Evolutionary conservation across 2,888 invertebrate species (phyloP).

Genomic region (Drosophila pseudotakahashii): DNA sequence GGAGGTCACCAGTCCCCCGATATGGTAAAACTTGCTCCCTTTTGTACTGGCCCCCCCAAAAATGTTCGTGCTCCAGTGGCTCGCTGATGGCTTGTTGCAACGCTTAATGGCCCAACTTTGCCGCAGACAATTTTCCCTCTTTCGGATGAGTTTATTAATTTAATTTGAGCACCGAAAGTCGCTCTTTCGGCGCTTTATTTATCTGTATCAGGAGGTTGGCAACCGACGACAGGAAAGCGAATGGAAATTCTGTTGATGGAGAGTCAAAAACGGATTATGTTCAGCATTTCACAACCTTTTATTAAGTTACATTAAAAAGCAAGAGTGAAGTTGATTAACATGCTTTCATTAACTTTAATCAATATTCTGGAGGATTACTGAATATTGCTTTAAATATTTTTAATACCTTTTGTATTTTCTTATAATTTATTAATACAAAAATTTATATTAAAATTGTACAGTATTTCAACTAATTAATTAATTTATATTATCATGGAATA

Average conservation of each 20-base stretch:
- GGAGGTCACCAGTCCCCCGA: slow-evolving; percentile 5
- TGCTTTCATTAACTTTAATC: background rate
- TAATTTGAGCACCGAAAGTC: slow-evolving; percentile 10
- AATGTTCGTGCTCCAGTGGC: slow-evolving; percentile 39
- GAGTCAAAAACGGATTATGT: slow-evolving; percentile 1
- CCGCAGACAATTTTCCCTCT: slow-evolving; percentile 29
- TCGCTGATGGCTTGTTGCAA: slow-evolving; percentile 32
- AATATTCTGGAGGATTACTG: background rate
- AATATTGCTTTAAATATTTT: background rate
- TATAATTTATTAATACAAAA: background rate
- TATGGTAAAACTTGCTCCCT: slow-evolving; percentile 32
- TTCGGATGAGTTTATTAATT: slow-evolving; percentile 35
- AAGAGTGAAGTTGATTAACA: background rate
- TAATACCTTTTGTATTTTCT: background rate
- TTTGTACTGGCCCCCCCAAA: slow-evolving; percentile 26
- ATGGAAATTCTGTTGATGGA: slow-evolving; percentile 1
- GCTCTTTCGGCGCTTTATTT: background rate
- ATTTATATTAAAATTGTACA: no score
- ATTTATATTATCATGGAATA: no score
- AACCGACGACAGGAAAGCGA: background rate
- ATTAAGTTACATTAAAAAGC: background rate
- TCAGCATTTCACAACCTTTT: background rate
- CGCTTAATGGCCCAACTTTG: slow-evolving; percentile 33
- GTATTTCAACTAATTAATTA: no score
- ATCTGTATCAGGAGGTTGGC: background rate